Conservation (phyloP, 2,888 invertebrate species). For the Scrobipalpa costella region DNA sequence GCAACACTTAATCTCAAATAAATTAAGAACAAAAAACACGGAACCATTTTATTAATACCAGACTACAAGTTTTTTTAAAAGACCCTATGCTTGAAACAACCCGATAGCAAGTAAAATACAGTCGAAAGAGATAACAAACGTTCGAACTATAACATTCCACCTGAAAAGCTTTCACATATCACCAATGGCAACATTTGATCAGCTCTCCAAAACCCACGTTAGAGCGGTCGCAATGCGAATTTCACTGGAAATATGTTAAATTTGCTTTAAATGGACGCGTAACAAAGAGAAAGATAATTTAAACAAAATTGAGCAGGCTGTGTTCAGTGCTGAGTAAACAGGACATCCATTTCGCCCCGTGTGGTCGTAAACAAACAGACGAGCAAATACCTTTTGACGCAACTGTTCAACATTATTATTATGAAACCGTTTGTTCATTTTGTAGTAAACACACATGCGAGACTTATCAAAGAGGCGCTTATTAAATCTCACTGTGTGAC, state of each 20-base stretch:
- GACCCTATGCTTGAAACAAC: neutral
- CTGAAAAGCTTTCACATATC: slow-evolving; percentile 16
- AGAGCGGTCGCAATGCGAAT: slow-evolving; percentile 6
- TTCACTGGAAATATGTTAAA: slow-evolving; percentile 10
- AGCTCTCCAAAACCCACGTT: slow-evolving; percentile 11
- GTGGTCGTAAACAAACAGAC: slow-evolving; percentile 1
- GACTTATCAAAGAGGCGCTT: too few species aligned
- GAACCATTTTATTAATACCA: neutral
- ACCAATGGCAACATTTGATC: slow-evolving; percentile 16
- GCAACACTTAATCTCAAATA: too few species aligned
- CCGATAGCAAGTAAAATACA: neutral
- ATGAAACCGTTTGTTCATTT: neutral
- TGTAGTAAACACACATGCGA: neutral
- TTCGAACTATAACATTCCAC: neutral
- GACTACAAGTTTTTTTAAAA: too few species aligned
- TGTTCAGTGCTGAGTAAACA: slow-evolving; percentile 10
- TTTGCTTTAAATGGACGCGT: slow-evolving; percentile 9
- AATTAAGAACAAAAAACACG: too few species aligned
- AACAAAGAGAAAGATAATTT: slow-evolving; percentile 23
- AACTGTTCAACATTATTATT: neutral
- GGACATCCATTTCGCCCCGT: neutral
- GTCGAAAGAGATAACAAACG: neutral
- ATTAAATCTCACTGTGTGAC: too few species aligned
- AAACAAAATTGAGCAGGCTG: slow-evolving; percentile 22
- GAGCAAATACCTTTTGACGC: slow-evolving; percentile 13